Percentiles rank a stretch among this genome's conserved stretches.
phyloP scores from a whole-genome alignment of 2,797 vertebrate species.

The Gobionotothen gibberifrons region DNA sequence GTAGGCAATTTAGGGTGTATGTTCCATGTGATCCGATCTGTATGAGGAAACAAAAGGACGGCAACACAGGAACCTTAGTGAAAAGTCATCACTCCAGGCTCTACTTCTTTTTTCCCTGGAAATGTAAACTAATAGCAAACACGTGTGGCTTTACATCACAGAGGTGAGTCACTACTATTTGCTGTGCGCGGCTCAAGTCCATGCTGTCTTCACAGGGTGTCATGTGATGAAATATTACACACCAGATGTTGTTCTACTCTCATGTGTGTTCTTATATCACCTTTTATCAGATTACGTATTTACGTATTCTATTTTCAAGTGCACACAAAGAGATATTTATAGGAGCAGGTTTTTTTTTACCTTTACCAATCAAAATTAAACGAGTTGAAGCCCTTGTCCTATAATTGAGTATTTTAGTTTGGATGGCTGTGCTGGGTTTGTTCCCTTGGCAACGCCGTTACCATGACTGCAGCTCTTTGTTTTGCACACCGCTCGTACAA shows the following conservation, averaged over 20 bases:
- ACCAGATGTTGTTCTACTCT: conserved; percentile 27
- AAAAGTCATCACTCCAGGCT: background rate
- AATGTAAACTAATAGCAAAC: conserved; percentile 4
- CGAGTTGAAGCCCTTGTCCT: conserved; percentile 4
- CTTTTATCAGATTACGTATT: conserved; percentile 12
- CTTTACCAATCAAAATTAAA: conserved; percentile 32
- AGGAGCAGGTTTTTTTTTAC: background rate
- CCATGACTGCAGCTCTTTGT: conserved; percentile 66
- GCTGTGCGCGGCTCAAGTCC: background rate
- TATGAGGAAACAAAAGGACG: background rate
- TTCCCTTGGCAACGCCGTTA: conserved; percentile 72
- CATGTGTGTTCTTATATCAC: background rate
- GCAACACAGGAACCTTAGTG: background rate
- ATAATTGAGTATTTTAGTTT: conserved; percentile 22
- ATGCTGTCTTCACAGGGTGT: conserved; percentile 1
- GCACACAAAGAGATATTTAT: conserved; percentile 38
- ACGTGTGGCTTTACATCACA: conserved; percentile 14
- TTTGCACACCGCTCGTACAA: conserved; percentile 35
- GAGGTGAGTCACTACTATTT: conserved; percentile 40
- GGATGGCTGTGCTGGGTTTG: conserved; percentile 33
- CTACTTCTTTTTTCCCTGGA: background rate
- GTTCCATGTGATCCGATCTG: background rate
- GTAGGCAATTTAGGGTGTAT: background rate
- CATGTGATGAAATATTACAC: conserved; percentile 8
- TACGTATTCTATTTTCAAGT: conserved; percentile 6